Evolutionary conservation across 2,113 vertebrate species (phyloP).

Genomic region (Oryzias melastigma): DNA sequence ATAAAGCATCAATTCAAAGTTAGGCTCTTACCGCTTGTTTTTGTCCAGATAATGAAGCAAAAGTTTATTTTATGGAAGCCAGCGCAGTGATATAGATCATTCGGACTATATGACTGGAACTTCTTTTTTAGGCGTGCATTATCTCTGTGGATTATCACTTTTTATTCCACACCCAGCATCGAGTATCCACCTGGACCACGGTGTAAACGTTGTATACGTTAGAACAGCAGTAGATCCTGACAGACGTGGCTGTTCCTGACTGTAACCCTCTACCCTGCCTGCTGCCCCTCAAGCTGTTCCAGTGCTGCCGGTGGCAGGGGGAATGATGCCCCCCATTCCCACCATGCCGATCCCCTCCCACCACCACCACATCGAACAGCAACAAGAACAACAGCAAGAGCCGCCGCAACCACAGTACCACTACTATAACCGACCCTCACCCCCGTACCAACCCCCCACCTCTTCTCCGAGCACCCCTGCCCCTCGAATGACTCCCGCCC

Average conservation of each 20-base stretch:
- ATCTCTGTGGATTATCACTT: too few species aligned
- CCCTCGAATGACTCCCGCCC: conserved; percentile 17
- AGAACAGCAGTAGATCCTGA: neutral
- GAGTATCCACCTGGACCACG: too few species aligned
- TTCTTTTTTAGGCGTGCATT: too few species aligned
- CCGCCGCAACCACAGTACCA: conserved; percentile 42
- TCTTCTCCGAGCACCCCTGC: conserved; percentile 21
- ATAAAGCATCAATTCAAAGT: too few species aligned
- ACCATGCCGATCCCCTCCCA: conserved; percentile 67
- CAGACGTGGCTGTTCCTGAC: neutral
- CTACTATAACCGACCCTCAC: conserved; percentile 61
- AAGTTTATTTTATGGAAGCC: too few species aligned
- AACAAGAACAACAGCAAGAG: conserved; percentile 9
- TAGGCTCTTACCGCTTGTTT: too few species aligned
- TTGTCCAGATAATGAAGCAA: too few species aligned
- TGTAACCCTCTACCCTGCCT: conserved; percentile 34
- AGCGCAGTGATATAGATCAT: too few species aligned
- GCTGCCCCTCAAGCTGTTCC: conserved; percentile 75
- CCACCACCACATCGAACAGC: conserved; percentile 60
- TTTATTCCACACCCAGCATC: too few species aligned
- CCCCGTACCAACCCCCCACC: conserved; percentile 32
- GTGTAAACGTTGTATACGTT: neutral
- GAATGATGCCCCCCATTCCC: conserved; percentile 79
- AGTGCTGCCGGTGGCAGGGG: conserved; percentile 79
- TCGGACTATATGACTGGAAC: too few species aligned